These are phyloP conservation scores for Aegotheles bennettii DNA, from an alignment of 2,113 vertebrate species.

Conservation along the genomic window DNA sequence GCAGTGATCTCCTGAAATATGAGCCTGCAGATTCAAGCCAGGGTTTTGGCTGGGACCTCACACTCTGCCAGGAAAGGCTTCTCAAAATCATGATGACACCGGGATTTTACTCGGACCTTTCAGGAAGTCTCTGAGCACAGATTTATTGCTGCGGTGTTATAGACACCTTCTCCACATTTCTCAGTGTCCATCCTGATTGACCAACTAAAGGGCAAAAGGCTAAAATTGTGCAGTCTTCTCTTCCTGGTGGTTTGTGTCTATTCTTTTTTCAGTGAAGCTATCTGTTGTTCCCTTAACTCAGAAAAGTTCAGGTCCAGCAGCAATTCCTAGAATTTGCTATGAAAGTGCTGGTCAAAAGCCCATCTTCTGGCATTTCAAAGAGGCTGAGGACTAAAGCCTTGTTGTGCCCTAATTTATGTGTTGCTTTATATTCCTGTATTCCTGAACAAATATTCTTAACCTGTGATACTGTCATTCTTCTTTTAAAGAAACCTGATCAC, in stretches of 20 bases:
- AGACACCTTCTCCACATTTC: background rate
- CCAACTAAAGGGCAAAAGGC: background rate
- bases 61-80: background rate
- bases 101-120: background rate
- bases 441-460: background rate
- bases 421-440: background rate
- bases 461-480: background rate
- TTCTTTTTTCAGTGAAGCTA: background rate
- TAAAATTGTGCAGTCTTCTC: background rate
- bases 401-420: background rate
- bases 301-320: background rate
- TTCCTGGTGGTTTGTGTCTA: background rate
- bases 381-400: background rate
- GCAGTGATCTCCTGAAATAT: background rate
- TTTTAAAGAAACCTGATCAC: background rate
- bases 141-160: background rate
- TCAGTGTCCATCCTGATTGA: background rate
- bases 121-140: background rate
- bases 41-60: background rate
- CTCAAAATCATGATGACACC: background rate
- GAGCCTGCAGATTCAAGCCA: rapidly evolving
- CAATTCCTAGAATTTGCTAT: background rate
- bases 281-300: background rate
- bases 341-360: background rate
- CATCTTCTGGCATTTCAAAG: background rate